Base-by-base conservation (phyloP, 1,140 invertebrate species). In the Bilobella aurantiaca region DNA sequence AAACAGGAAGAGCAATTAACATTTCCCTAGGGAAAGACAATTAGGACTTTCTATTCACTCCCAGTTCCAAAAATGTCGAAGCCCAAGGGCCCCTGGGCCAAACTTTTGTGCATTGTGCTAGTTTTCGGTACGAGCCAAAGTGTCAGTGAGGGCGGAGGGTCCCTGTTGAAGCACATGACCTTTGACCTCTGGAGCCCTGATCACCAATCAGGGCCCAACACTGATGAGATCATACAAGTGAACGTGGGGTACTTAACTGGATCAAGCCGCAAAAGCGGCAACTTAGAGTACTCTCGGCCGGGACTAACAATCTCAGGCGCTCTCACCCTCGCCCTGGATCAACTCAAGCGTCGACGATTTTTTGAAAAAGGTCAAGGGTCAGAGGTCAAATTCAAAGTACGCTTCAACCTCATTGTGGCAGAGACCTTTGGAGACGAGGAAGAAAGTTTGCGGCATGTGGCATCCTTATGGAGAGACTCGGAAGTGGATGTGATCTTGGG, bases 401-500 rank as follows among this genome's bases (percentile, higher is more conserved):
- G 81, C 3, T 78, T 96, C 58, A 82, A 86, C 49, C 93, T 96
- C 73, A 79, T 87, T 1, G 86, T 95, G 3, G 89, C 90, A 0
- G 94, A 98, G 77, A 97, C 94, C 0, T 93, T 87, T 75, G 93
- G 93, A 0, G 85, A 91, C 71, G 93, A 96, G 78, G 82, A 86
- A 67, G 82, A 83, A 25, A 95, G 93, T 74, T 91, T 96, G 62
- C 77, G 84, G 58, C 83, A 88, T 79, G 93, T 92, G 12, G 93
- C 91, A 1, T 79, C 86, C 18, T 79, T 97, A 3, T 94, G 91
- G 91, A 87, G 84, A 29, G 80, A 62, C 23, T 23, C 83, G 67
- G 91, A 93, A 72, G 84, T 96, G 42, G 89, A 88, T 0, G 93
- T 86, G 32, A 95, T 89, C 73, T 89, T 98, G 68, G 95, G 95